Evolutionary conservation across 2,888 invertebrate species (phyloP).

Genomic region (Agrotis exclamationis): DNA sequence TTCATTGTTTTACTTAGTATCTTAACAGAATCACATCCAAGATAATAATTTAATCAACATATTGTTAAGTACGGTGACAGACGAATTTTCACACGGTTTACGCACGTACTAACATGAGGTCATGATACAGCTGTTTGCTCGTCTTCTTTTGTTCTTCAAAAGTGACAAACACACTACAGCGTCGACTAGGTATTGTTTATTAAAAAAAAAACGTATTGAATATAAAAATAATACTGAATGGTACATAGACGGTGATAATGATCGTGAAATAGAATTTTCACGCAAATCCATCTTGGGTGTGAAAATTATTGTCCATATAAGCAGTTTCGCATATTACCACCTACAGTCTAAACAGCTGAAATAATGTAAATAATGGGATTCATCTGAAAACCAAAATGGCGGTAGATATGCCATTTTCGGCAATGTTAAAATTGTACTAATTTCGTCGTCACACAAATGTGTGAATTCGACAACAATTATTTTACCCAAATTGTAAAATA

Average conservation of each 20-base stretch:
- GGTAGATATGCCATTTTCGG: background rate
- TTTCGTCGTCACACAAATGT: too few relatives aligned
- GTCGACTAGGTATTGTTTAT: conserved; percentile 20
- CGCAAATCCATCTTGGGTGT: conserved; percentile 28
- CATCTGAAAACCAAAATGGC: conserved; percentile 28
- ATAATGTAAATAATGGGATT: conserved; percentile 23
- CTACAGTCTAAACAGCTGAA: conserved; percentile 36
- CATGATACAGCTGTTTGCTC: conserved; percentile 21
- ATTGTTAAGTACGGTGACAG: conserved; percentile 21
- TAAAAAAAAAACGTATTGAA: conserved; percentile 2
- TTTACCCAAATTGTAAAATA: background rate
- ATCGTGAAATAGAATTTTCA: conserved; percentile 27
- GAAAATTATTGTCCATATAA: conserved; percentile 25
- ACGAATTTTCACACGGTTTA: conserved; percentile 12
- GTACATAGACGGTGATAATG: conserved; percentile 25
- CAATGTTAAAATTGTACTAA: background rate
- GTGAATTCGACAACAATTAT: too few relatives aligned
- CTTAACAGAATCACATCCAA: background rate
- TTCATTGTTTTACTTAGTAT: conserved; percentile 1
- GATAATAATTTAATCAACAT: conserved; percentile 23
- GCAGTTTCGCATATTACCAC: conserved; percentile 33
- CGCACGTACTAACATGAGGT: conserved; percentile 32
- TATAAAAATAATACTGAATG: conserved; percentile 11
- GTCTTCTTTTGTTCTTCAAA: conserved; percentile 31
- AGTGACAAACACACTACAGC: background rate